Conservation (phyloP, 2,888 invertebrate genomes). For the Lysandra bellargus region DNA sequence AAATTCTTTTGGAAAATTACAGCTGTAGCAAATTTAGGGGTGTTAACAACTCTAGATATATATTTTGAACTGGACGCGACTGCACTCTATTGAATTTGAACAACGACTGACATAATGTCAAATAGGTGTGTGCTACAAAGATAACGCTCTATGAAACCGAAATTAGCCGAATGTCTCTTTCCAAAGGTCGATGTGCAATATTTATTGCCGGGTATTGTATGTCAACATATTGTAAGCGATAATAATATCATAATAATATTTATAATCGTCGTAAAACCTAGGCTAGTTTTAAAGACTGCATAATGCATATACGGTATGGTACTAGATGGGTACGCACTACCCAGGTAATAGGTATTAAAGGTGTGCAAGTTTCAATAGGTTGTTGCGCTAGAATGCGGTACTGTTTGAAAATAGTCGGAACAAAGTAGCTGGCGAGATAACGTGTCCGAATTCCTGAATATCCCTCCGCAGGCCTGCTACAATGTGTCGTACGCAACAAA, state of each 20-base stretch:
- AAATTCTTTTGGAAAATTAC: too few species aligned
- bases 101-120: too few species aligned
- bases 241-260: not conserved
- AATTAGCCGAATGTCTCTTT: too few species aligned
- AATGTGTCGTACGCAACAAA: slow-evolving; percentile 24
- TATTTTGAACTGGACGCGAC: too few species aligned
- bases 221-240: not conserved
- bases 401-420: slow-evolving; percentile 20
- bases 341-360: not conserved
- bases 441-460: slow-evolving; percentile 25
- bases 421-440: slow-evolving; percentile 16
- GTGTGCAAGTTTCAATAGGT: slow-evolving; percentile 14
- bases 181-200: too few species aligned
- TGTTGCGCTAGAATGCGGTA: slow-evolving; percentile 24
- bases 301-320: not conserved
- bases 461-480: not conserved
- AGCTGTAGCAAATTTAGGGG: too few species aligned
- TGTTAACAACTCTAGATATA: too few species aligned
- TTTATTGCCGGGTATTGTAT: not conserved
- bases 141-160: too few species aligned
- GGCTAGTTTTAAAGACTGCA: not conserved
- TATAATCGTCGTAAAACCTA: not conserved
- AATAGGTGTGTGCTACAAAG: too few species aligned
- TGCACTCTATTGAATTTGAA: too few species aligned
- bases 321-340: not conserved